Evolutionary conservation across 2,797 vertebrate species (phyloP).

Genomic region (Uromys caudimaculatus): DNA sequence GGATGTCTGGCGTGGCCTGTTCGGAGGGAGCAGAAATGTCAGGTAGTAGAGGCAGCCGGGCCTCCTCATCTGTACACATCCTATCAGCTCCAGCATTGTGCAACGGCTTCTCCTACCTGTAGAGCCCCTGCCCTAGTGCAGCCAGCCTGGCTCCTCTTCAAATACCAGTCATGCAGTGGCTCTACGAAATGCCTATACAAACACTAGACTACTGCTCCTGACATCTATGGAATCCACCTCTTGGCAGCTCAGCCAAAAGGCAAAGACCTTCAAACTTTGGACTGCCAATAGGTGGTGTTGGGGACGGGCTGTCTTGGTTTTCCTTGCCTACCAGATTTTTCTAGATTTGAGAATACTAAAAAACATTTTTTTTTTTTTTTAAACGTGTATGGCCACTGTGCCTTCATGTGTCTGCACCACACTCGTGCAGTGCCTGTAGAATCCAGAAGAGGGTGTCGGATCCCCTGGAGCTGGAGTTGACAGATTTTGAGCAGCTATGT

Average conservation of each 20-base stretch:
- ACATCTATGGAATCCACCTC: slow-evolving; percentile 43
- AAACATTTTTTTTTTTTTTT: too few relatives aligned
- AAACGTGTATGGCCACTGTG: background rate
- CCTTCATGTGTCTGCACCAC: too few relatives aligned
- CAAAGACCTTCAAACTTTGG: background rate
- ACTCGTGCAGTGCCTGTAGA: background rate
- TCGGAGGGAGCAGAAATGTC: background rate
- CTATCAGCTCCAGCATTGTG: background rate
- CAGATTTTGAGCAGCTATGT: background rate
- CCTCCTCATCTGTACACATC: background rate
- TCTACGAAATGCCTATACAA: slow-evolving; percentile 38
- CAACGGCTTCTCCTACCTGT: background rate
- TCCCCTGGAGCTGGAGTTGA: background rate
- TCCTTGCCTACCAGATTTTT: background rate
- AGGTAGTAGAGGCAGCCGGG: background rate
- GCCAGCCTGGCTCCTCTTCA: slow-evolving; percentile 51
- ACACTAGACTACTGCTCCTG: background rate
- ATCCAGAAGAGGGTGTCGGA: background rate
- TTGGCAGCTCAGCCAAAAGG: background rate
- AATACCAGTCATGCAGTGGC: slow-evolving; percentile 65
- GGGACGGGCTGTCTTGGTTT: background rate
- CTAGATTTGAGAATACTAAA: background rate
- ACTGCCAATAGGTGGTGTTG: background rate
- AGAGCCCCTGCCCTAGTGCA: background rate
- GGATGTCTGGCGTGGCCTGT: background rate